Percentiles rank a stretch among this genome's conserved stretches.
Conservation (phyloP, 2,888 invertebrate genomes). For the Atrina japonica region DNA sequence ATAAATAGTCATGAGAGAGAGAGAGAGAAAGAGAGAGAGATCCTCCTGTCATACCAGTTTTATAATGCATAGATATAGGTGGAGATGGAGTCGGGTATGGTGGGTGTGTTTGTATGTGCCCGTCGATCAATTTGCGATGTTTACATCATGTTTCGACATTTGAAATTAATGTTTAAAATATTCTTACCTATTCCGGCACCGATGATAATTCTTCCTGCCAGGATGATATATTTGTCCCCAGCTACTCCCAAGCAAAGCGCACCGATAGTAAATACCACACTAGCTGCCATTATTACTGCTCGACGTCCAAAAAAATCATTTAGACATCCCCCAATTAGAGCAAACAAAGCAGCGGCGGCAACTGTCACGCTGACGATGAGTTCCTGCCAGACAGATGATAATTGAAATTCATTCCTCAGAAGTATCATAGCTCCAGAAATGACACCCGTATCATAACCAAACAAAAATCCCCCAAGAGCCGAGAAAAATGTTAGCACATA, state of each 20-base stretch:
- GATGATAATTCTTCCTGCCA: constrained; percentile 81
- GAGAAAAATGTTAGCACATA: constrained; percentile 80
- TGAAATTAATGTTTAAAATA: no score
- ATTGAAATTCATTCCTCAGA: constrained; percentile 78
- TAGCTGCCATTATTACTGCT: constrained; percentile 82
- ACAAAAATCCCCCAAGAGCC: constrained; percentile 82
- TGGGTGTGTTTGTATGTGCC: no score
- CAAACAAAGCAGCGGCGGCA: constrained; percentile 81
- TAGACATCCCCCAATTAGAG: constrained; percentile 81
- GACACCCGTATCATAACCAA: constrained; percentile 84
- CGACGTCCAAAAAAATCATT: constrained; percentile 83
- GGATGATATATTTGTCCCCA: constrained; percentile 77
- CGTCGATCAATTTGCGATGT: no score
- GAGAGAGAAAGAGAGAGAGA: no score
- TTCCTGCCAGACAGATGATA: constrained; percentile 81
- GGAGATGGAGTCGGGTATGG: no score
- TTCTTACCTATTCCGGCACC: constrained; percentile 83
- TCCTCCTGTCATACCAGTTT: no score
- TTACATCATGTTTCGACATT: no score
- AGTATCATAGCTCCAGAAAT: constrained; percentile 82
- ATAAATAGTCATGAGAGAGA: no score
- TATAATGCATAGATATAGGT: no score
- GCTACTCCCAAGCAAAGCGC: constrained; percentile 82
- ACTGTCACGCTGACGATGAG: constrained; percentile 82
- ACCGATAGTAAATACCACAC: constrained; percentile 82